These are phyloP conservation scores for Caenorhabditis sp. DNA, from an alignment of 2,888 invertebrate species.

Conservation along the genomic window DNA sequence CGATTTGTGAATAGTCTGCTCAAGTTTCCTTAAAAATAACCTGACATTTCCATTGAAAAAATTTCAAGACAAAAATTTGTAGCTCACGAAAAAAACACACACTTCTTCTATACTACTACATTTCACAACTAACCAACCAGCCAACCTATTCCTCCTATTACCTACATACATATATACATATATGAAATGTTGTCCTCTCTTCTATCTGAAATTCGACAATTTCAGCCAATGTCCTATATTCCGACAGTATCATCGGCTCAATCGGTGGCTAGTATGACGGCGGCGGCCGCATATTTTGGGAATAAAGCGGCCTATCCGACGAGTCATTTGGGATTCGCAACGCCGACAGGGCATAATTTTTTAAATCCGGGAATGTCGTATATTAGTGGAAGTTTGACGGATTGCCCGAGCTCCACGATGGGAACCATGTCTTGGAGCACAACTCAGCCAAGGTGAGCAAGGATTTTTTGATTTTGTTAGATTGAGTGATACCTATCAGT, in stretches of 20 bases:
- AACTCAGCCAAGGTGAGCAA: constrained; percentile 29
- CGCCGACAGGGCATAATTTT: constrained; percentile 48
- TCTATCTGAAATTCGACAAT: not conserved
- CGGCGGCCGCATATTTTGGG: constrained; percentile 48
- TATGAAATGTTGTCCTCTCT: not conserved
- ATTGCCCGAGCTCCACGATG: constrained; percentile 41
- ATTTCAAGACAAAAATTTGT: not conserved
- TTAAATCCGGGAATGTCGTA: constrained; percentile 46
- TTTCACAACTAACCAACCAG: too few relatives aligned
- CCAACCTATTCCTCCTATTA: too few relatives aligned
- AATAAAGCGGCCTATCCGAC: constrained; percentile 43
- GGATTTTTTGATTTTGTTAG: too few relatives aligned
- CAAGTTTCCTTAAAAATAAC: too few relatives aligned
- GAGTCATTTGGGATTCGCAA: constrained; percentile 46
- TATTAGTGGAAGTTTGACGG: constrained; percentile 42
- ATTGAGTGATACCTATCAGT: not conserved
- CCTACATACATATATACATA: too few relatives aligned
- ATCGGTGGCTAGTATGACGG: constrained; percentile 49
- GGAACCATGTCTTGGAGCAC: constrained; percentile 44
- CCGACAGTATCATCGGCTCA: constrained; percentile 47
- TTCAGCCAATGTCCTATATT: constrained; percentile 45
- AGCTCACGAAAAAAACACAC: constrained; percentile 1
- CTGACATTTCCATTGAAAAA: not conserved
- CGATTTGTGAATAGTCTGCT: too few relatives aligned
- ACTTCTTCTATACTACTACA: not conserved